phyloP scores from a whole-genome alignment of 2,888 invertebrate species.

The Autographa gamma region DNA sequence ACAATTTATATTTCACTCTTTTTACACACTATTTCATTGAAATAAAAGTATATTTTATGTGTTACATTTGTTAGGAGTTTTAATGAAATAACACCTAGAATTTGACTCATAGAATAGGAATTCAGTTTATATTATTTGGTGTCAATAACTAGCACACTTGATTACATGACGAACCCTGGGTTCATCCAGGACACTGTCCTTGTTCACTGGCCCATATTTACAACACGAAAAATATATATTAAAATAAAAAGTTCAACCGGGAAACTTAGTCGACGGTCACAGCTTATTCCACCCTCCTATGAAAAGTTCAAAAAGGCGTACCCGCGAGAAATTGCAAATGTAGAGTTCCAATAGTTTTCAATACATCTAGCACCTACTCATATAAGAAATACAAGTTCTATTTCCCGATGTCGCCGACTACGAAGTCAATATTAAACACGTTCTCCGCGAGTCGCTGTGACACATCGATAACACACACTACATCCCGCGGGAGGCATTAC shows the following conservation, averaged over 20 bases:
- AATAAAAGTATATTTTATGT: not conserved
- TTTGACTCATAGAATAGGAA: not conserved
- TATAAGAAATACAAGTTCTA: constrained; percentile 22
- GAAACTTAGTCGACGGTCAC: not conserved
- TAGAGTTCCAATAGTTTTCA: constrained; percentile 15
- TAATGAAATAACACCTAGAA: not conserved
- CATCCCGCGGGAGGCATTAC: constrained; percentile 24
- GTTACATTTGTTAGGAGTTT: not conserved
- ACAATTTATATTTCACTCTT: not conserved
- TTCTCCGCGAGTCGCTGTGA: constrained; percentile 33
- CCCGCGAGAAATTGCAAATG: not conserved
- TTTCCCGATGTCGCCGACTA: constrained; percentile 38
- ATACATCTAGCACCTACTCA: constrained; percentile 15
- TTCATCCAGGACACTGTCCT: no score
- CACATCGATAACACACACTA: constrained; percentile 37
- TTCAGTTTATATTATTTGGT: no score
- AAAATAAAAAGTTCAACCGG: not conserved
- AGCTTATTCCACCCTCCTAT: not conserved
- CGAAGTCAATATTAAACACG: constrained; percentile 50
- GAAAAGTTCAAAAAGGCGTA: not conserved
- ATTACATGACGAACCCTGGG: no score
- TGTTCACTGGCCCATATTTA: no score
- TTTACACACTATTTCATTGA: not conserved
- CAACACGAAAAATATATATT: not conserved
- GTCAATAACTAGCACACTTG: no score